phyloP scores from a whole-genome alignment of 2,888 invertebrate genomes.

The Allacma fusca region DNA sequence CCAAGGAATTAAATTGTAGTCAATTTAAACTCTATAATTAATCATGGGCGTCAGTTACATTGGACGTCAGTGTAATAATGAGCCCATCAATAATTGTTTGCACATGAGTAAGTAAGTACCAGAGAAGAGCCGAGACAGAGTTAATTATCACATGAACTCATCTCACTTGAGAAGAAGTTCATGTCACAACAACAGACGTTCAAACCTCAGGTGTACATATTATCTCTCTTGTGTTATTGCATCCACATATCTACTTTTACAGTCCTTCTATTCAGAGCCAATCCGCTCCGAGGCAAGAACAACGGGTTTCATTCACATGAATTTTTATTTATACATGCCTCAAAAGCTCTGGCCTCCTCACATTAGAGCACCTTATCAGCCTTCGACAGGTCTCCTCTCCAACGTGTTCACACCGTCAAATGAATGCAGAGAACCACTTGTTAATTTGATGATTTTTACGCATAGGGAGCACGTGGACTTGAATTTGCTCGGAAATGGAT shows the following conservation, averaged over 20 bases:
- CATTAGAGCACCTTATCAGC: not conserved
- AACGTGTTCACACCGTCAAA: not conserved
- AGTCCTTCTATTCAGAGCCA: constrained; percentile 30
- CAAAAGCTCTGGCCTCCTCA: no score
- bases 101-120: not conserved
- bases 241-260: not conserved
- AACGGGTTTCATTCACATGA: constrained; percentile 29
- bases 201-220: no score
- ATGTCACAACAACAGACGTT: constrained; percentile 37
- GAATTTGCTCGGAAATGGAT: not conserved
- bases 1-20: no score
- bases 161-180: constrained; percentile 25
- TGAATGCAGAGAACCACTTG: not conserved
- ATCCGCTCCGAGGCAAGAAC: constrained; percentile 15
- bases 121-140: not conserved
- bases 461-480: not conserved
- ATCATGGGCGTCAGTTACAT: not conserved
- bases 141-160: constrained; percentile 41
- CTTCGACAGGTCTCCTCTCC: not conserved
- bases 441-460: not conserved
- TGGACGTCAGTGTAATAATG: not conserved
- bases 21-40: not conserved
- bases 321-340: not conserved
- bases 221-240: no score
- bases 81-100: constrained; percentile 7